phyloP scores from a whole-genome alignment of 2,888 invertebrate species.

The Cheilosia impressa region DNA sequence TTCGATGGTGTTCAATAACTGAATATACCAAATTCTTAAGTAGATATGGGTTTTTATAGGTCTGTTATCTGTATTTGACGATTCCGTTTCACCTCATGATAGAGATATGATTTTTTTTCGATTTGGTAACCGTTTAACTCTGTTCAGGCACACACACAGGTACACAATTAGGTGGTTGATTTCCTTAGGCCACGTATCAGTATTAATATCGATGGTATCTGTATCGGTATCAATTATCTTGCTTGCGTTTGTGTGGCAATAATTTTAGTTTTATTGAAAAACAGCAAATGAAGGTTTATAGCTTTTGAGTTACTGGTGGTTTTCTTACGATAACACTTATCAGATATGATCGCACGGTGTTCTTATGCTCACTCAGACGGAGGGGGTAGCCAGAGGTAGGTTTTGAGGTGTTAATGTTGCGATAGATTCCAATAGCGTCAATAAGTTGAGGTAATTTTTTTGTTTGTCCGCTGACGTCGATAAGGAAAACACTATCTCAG shows the following conservation, averaged over 20 bases:
- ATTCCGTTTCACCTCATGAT: constrained; percentile 45
- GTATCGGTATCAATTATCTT: not conserved
- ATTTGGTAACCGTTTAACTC: constrained; percentile 14
- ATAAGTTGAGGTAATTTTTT: constrained; percentile 1
- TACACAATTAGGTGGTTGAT: not conserved
- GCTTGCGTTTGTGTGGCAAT: constrained; percentile 2
- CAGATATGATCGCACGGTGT: not conserved
- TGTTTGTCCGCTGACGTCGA: constrained; percentile 10
- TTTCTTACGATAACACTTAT: constrained; percentile 27
- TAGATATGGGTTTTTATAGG: constrained; percentile 67
- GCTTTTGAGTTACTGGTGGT: not conserved
- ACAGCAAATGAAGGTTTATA: not conserved
- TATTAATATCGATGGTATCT: constrained; percentile 14
- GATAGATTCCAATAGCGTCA: constrained; percentile 7
- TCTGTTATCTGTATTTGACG: constrained; percentile 58
- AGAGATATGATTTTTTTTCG: constrained; percentile 41
- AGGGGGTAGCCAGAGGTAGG: not conserved
- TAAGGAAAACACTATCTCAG: constrained; percentile 15
- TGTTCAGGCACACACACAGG: not conserved
- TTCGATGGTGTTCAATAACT: constrained; percentile 57
- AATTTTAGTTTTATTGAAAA: not conserved
- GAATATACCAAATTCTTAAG: constrained; percentile 46
- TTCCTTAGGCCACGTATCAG: not conserved
- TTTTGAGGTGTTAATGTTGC: not conserved
- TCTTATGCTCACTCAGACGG: not conserved